phyloP scores from a whole-genome alignment of 2,797 vertebrate species.

The Buceros bicornis region DNA sequence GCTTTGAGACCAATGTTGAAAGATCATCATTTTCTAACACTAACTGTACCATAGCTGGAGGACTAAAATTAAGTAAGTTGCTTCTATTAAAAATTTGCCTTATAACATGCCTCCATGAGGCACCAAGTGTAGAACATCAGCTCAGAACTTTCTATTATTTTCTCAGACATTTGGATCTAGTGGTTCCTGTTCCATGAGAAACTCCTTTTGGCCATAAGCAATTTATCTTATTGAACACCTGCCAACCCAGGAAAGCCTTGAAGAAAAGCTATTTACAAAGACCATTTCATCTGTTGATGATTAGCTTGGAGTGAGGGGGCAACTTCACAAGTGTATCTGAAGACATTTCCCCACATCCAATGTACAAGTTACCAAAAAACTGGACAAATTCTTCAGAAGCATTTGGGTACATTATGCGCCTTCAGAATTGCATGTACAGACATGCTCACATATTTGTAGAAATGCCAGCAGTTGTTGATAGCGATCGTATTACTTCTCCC shows the following conservation, averaged over 20 bases:
- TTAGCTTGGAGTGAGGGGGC: not conserved
- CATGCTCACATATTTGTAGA: not conserved
- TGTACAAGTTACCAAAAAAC: not conserved
- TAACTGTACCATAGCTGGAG: not conserved
- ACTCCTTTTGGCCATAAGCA: not conserved
- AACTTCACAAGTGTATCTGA: not conserved
- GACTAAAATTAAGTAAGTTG: slow-evolving; percentile 11
- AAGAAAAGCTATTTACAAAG: not conserved
- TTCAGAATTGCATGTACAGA: not conserved
- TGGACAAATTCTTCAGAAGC: not conserved
- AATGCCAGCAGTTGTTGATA: not conserved
- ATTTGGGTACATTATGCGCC: not conserved
- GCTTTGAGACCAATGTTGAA: not conserved
- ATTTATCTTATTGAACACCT: not conserved
- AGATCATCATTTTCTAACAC: not conserved
- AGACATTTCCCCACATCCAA: not conserved
- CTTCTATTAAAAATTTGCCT: not conserved
- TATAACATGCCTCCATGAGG: not conserved
- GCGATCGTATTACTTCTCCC: not conserved
- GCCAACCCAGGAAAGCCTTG: not conserved
- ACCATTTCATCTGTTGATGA: not conserved
- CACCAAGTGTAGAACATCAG: not conserved
- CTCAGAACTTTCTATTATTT: not conserved
- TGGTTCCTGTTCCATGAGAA: not conserved
- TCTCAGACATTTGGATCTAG: not conserved